These are phyloP conservation scores for Perizoma flavofasciatum DNA, from an alignment of 2,888 invertebrate genomes.

Conservation along the genomic window DNA sequence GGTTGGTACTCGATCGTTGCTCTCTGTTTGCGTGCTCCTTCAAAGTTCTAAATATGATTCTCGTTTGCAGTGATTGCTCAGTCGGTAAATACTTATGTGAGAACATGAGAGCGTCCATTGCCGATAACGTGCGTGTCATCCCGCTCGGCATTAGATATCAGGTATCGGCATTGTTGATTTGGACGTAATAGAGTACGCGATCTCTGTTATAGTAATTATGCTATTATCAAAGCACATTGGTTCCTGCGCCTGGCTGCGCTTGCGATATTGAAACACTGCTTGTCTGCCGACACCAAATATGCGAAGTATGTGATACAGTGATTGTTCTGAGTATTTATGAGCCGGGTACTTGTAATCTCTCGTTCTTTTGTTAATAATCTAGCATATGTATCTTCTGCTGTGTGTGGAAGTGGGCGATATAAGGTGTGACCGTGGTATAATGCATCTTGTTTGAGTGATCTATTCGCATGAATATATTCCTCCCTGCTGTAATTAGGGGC, in stretches of 20 bases:
- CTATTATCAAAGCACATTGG: neutral
- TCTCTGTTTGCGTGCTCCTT: too few species aligned
- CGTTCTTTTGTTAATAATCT: too few species aligned
- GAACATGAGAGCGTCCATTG: neutral
- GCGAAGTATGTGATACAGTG: too few species aligned
- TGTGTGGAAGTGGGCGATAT: too few species aligned
- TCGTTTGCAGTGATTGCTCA: slow-evolving; percentile 2
- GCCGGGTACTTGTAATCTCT: too few species aligned
- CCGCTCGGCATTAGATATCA: slow-evolving; percentile 4
- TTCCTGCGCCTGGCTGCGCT: neutral
- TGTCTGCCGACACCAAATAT: too few species aligned
- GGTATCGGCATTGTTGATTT: slow-evolving; percentile 3
- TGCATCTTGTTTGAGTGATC: too few species aligned
- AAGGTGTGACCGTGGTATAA: too few species aligned
- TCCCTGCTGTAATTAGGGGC: slow-evolving; percentile 61
- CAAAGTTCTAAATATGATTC: neutral
- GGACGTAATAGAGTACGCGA: slow-evolving; percentile 5
- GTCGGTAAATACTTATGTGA: neutral
- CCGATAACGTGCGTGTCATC: neutral
- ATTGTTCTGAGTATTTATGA: too few species aligned
- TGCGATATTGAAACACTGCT: neutral
- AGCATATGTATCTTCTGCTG: too few species aligned
- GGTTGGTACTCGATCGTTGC: too few species aligned
- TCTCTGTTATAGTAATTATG: neutral
- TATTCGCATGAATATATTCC: slow-evolving; percentile 28